Conservation (phyloP, 2,888 invertebrate species). For the Morpho achilles region DNA sequence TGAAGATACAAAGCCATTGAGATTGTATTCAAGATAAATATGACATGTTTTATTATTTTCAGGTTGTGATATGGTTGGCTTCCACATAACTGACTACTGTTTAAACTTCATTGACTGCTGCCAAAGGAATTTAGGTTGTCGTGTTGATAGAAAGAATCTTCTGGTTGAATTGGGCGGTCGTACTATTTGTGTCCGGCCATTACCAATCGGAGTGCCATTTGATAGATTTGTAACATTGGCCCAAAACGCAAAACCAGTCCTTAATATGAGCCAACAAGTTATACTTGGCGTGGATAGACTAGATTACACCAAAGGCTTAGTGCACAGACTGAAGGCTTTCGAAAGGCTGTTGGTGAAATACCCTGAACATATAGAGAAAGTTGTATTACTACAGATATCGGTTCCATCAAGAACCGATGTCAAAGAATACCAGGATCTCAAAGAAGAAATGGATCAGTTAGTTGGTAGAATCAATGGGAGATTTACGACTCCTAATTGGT, state of each 20-base stretch:
- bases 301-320: slow-evolving; percentile 94
- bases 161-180: slow-evolving; percentile 93
- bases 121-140: slow-evolving; percentile 90
- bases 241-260: slow-evolving; percentile 82
- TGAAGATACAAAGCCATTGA: no score
- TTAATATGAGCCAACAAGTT: slow-evolving; percentile 88
- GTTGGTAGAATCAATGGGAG: slow-evolving; percentile 93
- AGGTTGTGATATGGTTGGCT: slow-evolving; percentile 96
- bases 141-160: slow-evolving; percentile 92
- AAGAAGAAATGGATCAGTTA: slow-evolving; percentile 93
- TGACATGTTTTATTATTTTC: slow-evolving; percentile 24
- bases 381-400: slow-evolving; percentile 89
- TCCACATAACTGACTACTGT: slow-evolving; percentile 94
- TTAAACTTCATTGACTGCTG: slow-evolving; percentile 95
- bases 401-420: slow-evolving; percentile 95
- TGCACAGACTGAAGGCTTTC: slow-evolving; percentile 89
- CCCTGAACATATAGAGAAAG: slow-evolving; percentile 91
- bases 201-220: slow-evolving; percentile 94
- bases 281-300: slow-evolving; percentile 93
- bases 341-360: slow-evolving; percentile 89
- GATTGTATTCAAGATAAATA: background rate
- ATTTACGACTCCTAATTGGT: slow-evolving; percentile 95
- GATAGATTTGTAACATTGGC: slow-evolving; percentile 91
- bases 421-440: slow-evolving; percentile 92
- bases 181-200: slow-evolving; percentile 88